These are phyloP conservation scores for Plectrocnemia conspersa DNA, from an alignment of 1,140 invertebrate species.

Conservation along the genomic window DNA sequence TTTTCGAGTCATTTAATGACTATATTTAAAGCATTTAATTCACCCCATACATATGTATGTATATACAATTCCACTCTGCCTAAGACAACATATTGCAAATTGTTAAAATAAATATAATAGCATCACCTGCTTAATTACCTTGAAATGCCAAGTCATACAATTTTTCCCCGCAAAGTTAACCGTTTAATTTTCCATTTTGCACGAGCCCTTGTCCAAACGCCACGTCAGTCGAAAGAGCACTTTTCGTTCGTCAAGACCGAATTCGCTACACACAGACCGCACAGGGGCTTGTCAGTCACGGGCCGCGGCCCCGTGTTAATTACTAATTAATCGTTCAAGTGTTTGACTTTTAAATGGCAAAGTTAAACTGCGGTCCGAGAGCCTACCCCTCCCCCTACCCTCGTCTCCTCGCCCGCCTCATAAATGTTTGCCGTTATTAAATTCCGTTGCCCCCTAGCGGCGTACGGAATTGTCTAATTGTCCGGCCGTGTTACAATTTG, in stretches of 20 bases:
- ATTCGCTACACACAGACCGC: no score
- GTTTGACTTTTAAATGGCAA: slow-evolving; percentile 36
- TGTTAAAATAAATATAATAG: no score
- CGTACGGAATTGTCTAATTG: slow-evolving; percentile 33
- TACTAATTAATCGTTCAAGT: slow-evolving; percentile 37
- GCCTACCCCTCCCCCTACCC: slow-evolving; percentile 1
- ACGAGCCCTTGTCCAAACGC: slow-evolving; percentile 9
- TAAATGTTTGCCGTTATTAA: slow-evolving; percentile 36
- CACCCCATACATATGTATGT: no score
- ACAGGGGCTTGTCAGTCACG: slow-evolving; percentile 25
- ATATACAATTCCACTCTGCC: no score
- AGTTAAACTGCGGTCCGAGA: slow-evolving; percentile 30
- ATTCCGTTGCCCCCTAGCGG: slow-evolving; percentile 20
- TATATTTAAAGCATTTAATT: no score
- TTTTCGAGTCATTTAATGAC: no score
- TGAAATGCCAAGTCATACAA: no score
- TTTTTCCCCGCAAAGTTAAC: slow-evolving; percentile 4
- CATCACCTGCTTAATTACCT: no score
- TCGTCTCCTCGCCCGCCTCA: slow-evolving; percentile 21
- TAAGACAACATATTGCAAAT: no score
- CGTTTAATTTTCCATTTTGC: neutral
- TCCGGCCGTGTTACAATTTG: slow-evolving; percentile 27
- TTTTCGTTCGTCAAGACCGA: no score
- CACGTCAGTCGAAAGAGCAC: slow-evolving; percentile 9
- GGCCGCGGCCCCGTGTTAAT: slow-evolving; percentile 30